Percentiles rank a stretch among this genome's conserved stretches.
Evolutionary conservation across 2,888 invertebrate species (phyloP).

Genomic region (Eubasilissa splendida): DNA sequence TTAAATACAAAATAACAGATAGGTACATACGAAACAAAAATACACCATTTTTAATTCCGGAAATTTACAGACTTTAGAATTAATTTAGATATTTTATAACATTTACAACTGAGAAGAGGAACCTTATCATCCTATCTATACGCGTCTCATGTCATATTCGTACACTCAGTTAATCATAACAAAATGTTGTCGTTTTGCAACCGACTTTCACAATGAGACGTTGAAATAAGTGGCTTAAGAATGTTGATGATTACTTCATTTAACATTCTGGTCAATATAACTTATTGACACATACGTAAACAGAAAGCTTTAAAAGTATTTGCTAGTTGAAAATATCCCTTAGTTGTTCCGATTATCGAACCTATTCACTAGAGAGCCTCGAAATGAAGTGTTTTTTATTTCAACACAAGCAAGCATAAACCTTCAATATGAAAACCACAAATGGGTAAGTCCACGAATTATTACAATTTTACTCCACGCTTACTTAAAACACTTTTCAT

Average conservation of each 20-base stretch:
- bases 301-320: constrained; percentile 10
- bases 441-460: constrained; percentile 12
- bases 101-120: too few species aligned
- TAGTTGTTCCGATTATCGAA: not conserved
- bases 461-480: too few species aligned
- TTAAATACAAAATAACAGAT: too few species aligned
- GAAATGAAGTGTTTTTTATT: constrained; percentile 9
- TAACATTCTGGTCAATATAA: not conserved
- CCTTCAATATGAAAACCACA: constrained; percentile 15
- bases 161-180: too few species aligned
- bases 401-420: not conserved
- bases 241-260: constrained; percentile 2
- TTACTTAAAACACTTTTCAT: too few species aligned
- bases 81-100: too few species aligned
- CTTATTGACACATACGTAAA: not conserved
- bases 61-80: too few species aligned
- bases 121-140: too few species aligned
- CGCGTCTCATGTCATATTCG: too few species aligned
- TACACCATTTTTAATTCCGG: too few species aligned
- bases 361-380: not conserved
- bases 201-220: constrained; percentile 10
- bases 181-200: not conserved
- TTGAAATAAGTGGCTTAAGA: not conserved
- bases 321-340: not conserved
- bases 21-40: too few species aligned